phyloP scores from a whole-genome alignment of 2,113 vertebrate species.

The Campylomormyrus numenius region DNA sequence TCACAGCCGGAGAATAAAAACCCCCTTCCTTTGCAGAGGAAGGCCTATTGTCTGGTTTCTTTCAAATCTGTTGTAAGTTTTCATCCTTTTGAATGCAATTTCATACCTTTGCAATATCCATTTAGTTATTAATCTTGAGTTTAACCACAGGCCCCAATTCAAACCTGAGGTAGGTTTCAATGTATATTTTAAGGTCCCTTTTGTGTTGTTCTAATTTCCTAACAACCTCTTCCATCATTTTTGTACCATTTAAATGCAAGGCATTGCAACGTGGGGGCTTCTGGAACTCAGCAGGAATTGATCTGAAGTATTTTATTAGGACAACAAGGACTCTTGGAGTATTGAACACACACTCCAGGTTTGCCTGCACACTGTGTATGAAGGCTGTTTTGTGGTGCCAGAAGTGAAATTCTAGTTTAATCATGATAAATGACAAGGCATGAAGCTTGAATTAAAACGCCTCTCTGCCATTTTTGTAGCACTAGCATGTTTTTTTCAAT shows the following conservation, averaged over 20 bases:
- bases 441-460: neutral
- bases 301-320: neutral
- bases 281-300: neutral
- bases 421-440: neutral
- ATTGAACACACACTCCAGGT: neutral
- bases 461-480: neutral
- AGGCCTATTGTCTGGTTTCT: neutral
- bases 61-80: constrained; percentile 6
- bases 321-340: neutral
- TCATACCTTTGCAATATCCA: constrained; percentile 39
- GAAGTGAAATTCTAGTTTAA: constrained; percentile 1
- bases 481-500: neutral
- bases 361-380: neutral
- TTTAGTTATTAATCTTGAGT: constrained; percentile 34
- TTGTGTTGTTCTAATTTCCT: neutral
- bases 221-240: neutral
- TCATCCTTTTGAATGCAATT: constrained; percentile 23
- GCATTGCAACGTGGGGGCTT: neutral
- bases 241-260: neutral
- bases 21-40: neutral
- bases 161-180: neutral
- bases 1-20: constrained; percentile 26
- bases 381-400: neutral
- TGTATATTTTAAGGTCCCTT: neutral
- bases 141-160: neutral